A percentile compares a stretch with the other conserved stretches of the same genome.
Evolutionary conservation across 2,797 vertebrate species (phyloP).

Genomic region (Philypnodon macrostomus): DNA sequence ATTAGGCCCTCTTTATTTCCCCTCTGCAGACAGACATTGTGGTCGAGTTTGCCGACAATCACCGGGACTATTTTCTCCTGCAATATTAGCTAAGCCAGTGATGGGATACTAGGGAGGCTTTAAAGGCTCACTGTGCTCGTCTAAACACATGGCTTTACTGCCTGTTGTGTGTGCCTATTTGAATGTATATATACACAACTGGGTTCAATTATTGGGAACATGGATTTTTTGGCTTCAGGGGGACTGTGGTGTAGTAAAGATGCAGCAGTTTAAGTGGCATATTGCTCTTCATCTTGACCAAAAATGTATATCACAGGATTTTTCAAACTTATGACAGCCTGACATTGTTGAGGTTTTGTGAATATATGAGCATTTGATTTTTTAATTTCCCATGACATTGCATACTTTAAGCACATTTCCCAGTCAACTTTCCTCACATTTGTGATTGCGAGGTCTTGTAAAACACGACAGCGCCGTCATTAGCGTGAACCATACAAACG

Average conservation of each 20-base stretch:
- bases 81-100: conserved; percentile 46
- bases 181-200: conserved; percentile 17
- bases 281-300: too few species aligned
- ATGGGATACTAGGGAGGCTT: conserved; percentile 47
- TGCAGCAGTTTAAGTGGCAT: not conserved
- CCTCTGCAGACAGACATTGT: conserved; percentile 59
- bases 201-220: conserved; percentile 8
- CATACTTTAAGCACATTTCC: not conserved
- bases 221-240: conserved; percentile 2
- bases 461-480: not conserved
- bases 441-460: conserved; percentile 1
- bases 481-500: conserved; percentile 4
- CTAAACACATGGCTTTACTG: conserved; percentile 34
- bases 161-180: conserved; percentile 23
- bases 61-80: conserved; percentile 58
- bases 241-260: conserved; percentile 4
- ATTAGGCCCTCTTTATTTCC: conserved; percentile 68
- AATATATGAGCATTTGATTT: not conserved
- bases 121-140: conserved; percentile 25
- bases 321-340: too few species aligned
- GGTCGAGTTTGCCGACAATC: conserved; percentile 54
- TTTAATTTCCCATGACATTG: not conserved
- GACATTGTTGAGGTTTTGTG: too few species aligned
- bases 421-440: too few species aligned
- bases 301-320: too few species aligned